Percentiles rank a stretch among this genome's conserved stretches.
phyloP scores from a whole-genome alignment of 2,113 vertebrate genomes.

The Physeter macrocephalus region DNA sequence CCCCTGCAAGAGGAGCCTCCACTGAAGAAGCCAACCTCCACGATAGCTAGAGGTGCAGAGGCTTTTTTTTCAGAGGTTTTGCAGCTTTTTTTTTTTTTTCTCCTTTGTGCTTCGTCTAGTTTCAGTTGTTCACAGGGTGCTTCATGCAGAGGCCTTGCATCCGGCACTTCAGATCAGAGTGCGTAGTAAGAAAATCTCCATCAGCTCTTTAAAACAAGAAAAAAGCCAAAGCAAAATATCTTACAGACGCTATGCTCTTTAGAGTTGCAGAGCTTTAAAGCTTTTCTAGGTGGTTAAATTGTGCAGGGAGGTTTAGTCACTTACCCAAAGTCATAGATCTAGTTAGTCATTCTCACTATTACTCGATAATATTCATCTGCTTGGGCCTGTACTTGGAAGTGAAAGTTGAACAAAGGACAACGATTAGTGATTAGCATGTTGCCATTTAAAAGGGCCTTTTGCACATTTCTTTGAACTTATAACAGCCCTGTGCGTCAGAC shows the following conservation, averaged over 20 bases:
- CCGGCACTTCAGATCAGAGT: too few species aligned
- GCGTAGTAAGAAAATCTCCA: too few species aligned
- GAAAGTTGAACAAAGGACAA: neutral
- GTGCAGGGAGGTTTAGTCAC: neutral
- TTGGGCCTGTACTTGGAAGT: neutral
- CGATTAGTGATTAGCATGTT: neutral
- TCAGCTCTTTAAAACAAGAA: neutral
- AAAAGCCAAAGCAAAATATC: neutral
- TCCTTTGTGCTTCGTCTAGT: too few species aligned
- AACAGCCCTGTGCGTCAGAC: neutral
- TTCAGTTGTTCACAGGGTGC: too few species aligned
- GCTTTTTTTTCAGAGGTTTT: too few species aligned
- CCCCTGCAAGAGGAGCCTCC: too few species aligned
- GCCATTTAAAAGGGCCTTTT: neutral
- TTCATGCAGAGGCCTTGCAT: too few species aligned
- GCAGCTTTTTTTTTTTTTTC: too few species aligned
- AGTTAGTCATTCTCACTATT: neutral
- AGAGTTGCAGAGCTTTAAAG: neutral
- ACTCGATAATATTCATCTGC: neutral
- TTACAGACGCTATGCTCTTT: neutral
- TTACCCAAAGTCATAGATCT: neutral
- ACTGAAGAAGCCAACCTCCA: too few species aligned
- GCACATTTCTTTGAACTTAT: neutral
- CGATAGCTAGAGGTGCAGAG: too few species aligned
- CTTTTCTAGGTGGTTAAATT: neutral